Evolutionary conservation across 2,797 vertebrate genomes (phyloP).

Genomic region (Gymnoscopelus microlampas): DNA sequence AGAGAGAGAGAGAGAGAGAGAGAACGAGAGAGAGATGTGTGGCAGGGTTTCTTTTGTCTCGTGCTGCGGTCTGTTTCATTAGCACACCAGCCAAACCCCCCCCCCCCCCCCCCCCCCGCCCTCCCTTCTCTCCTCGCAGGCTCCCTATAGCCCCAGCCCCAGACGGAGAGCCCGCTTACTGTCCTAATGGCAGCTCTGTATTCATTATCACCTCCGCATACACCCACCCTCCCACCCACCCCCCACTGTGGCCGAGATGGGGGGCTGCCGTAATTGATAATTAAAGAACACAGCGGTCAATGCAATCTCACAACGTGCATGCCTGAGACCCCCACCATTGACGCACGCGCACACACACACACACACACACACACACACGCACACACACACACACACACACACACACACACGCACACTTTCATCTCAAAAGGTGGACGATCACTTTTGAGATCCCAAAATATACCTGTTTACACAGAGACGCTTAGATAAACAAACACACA

Average conservation of each 20-base stretch:
- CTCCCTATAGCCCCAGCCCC: conserved; percentile 45
- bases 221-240: conserved; percentile 56
- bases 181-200: conserved; percentile 82
- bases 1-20: conserved; percentile 22
- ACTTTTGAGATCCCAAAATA: too few species aligned
- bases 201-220: conserved; percentile 82
- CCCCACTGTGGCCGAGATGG: conserved; percentile 55
- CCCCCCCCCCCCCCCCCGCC: conserved; percentile 27
- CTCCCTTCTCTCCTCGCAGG: conserved; percentile 23
- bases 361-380: conserved; percentile 24
- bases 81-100: conserved; percentile 69
- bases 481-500: too few species aligned
- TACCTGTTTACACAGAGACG: too few species aligned
- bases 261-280: conserved; percentile 83
- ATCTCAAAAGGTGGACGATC: too few species aligned
- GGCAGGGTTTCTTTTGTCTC: conserved; percentile 77
- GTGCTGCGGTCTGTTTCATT: conserved; percentile 77
- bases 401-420: not conserved
- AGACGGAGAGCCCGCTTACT: conserved; percentile 72
- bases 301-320: conserved; percentile 80
- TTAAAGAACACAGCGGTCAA: conserved; percentile 86
- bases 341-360: conserved; percentile 25
- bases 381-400: conserved; percentile 13
- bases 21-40: conserved; percentile 37
- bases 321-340: conserved; percentile 59